A percentile compares a stretch with the other conserved stretches of the same genome.
Evolutionary conservation across 2,113 vertebrate genomes (phyloP).

Genomic region (Hemicordylus capensis): DNA sequence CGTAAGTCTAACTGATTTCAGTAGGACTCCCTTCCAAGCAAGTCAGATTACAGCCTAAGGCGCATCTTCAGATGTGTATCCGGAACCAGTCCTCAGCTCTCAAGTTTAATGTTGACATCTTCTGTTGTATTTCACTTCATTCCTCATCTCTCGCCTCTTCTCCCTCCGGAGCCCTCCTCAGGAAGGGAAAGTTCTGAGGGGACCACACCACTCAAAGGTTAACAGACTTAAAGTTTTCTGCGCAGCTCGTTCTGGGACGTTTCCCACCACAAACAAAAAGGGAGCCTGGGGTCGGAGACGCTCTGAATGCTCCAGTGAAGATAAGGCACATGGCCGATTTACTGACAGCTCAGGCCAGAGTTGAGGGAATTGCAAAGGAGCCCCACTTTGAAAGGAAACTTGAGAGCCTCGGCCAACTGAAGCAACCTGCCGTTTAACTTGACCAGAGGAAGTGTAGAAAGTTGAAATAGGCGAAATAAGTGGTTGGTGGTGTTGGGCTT

Average conservation of each 20-base stretch:
- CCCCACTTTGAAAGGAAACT: constrained; percentile 9
- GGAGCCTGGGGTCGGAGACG: background rate
- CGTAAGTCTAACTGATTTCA: background rate
- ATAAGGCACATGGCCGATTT: constrained; percentile 55
- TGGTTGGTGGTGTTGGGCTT: too few relatives aligned
- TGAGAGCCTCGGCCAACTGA: background rate
- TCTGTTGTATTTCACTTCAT: constrained; percentile 46
- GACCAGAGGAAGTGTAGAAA: background rate
- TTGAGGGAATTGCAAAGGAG: constrained; percentile 45
- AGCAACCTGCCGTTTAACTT: background rate
- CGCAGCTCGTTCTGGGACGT: constrained; percentile 30
- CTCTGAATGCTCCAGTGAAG: constrained; percentile 32
- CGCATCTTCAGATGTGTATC: background rate
- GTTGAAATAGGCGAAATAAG: background rate
- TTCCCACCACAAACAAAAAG: constrained; percentile 13
- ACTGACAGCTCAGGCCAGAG: constrained; percentile 62
- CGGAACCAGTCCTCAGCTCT: constrained; percentile 18
- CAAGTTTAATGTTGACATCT: constrained; percentile 67
- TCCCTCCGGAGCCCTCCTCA: constrained; percentile 47
- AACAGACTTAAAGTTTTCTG: constrained; percentile 59
- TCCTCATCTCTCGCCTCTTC: constrained; percentile 33
- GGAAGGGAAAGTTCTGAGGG: constrained; percentile 67
- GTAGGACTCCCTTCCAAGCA: background rate
- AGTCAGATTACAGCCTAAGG: background rate
- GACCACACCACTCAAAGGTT: constrained; percentile 47